Conservation (phyloP, 2,888 invertebrate species). For the Pasiphila rectangulata region DNA sequence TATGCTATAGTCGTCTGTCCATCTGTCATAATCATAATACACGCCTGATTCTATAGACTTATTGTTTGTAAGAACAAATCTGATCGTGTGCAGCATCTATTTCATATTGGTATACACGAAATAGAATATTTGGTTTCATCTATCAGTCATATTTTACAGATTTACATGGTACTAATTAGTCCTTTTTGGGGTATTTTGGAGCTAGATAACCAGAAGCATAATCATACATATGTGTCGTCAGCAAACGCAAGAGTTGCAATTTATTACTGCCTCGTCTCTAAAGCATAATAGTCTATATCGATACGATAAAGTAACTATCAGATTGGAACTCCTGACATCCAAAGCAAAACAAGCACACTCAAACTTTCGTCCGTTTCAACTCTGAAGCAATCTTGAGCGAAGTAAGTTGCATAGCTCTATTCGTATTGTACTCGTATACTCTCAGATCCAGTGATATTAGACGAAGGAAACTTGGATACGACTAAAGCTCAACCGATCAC, state of each 20-base stretch:
- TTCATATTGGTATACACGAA: not conserved
- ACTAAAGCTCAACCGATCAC: slow-evolving; percentile 17
- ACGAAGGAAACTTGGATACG: slow-evolving; percentile 10
- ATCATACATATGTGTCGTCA: too few species aligned
- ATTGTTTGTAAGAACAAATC: not conserved
- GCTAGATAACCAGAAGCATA: too few species aligned
- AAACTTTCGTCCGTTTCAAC: slow-evolving; percentile 10
- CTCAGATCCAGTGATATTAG: slow-evolving; percentile 10
- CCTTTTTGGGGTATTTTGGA: too few species aligned
- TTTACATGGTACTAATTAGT: too few species aligned
- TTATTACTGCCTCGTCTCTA: not conserved
- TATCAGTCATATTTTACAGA: not conserved
- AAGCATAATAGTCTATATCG: not conserved
- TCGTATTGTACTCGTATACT: slow-evolving; percentile 4
- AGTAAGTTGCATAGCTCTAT: slow-evolving; percentile 12
- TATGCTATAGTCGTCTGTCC: slow-evolving; percentile 51
- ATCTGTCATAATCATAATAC: slow-evolving; percentile 40
- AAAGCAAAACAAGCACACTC: slow-evolving; percentile 2
- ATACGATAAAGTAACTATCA: not conserved
- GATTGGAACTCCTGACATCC: slow-evolving; percentile 1
- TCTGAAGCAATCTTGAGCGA: slow-evolving; percentile 14
- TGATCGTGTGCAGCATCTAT: not conserved
- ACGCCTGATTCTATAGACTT: slow-evolving; percentile 1
- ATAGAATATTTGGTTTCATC: not conserved
- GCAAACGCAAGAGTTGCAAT: too few species aligned